Conservation (phyloP, 2,113 vertebrate species). For the Trichomycterus rosablanca region DNA sequence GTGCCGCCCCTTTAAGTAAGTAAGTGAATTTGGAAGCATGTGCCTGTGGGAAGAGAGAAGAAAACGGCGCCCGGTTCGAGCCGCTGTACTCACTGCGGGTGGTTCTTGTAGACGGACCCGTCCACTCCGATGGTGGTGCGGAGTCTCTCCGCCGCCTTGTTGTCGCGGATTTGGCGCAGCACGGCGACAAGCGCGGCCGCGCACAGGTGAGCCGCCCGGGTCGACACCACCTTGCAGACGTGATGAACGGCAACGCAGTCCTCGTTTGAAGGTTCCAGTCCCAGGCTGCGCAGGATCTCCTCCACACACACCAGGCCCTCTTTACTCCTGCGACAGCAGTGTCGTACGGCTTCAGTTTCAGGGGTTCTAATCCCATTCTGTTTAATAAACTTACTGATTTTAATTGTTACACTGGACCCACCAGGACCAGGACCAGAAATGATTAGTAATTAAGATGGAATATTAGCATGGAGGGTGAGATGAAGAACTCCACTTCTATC, state of each 20-base stretch:
- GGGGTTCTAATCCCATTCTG: too few relatives aligned
- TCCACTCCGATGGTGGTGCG: conserved; percentile 86
- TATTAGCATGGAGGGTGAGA: too few relatives aligned
- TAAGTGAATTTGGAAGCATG: too few relatives aligned
- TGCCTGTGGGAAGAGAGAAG: too few relatives aligned
- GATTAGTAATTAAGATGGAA: too few relatives aligned
- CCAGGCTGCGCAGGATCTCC: conserved; percentile 72
- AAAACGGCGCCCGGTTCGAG: neutral
- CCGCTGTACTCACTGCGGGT: conserved; percentile 79
- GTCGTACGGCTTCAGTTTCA: neutral
- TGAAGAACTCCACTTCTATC: too few relatives aligned
- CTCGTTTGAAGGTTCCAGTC: conserved; percentile 73
- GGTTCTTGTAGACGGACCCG: conserved; percentile 92
- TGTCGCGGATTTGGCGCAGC: conserved; percentile 86
- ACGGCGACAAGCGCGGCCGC: conserved; percentile 80
- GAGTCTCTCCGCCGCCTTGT: conserved; percentile 80
- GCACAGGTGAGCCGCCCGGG: conserved; percentile 83
- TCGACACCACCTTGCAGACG: conserved; percentile 89
- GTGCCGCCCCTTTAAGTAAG: too few relatives aligned
- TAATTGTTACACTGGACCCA: too few relatives aligned
- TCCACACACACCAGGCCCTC: conserved; percentile 78
- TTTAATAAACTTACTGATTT: too few relatives aligned
- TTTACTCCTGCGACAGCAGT: conserved; percentile 68
- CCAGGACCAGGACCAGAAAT: too few relatives aligned
- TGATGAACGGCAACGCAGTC: conserved; percentile 82